Percentiles rank a stretch among this genome's conserved stretches.
These are phyloP conservation scores for Brachycybe producta DNA, from an alignment of 2,888 invertebrate species.

Conservation along the genomic window DNA sequence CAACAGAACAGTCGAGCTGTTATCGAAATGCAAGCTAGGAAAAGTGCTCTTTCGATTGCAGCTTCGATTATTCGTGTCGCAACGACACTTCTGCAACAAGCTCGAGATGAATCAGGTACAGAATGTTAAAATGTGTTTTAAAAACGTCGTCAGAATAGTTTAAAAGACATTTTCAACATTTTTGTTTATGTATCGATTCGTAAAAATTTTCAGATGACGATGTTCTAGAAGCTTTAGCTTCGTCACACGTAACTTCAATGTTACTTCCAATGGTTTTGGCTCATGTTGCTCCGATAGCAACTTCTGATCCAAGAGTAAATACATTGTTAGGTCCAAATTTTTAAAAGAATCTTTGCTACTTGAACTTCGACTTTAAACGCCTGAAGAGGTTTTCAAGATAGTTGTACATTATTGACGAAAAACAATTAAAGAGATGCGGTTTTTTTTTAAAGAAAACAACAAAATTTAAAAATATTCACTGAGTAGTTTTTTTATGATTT, in stretches of 20 bases:
- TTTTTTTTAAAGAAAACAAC: no score
- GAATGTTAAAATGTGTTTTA: background rate
- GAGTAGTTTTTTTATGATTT: no score
- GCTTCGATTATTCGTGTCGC: conserved; percentile 57
- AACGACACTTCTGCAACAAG: conserved; percentile 12
- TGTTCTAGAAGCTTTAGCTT: conserved; percentile 40
- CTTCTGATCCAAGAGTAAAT: conserved; percentile 53
- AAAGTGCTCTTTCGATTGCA: conserved; percentile 59
- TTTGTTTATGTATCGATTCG: conserved; percentile 46
- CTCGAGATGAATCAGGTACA: conserved; percentile 10
- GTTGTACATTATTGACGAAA: no score
- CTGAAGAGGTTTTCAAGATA: no score
- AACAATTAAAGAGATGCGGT: no score
- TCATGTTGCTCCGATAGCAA: conserved; percentile 65
- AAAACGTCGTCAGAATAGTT: background rate
- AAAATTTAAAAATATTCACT: no score
- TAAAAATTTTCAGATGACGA: conserved; percentile 32
- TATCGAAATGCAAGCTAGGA: conserved; percentile 49
- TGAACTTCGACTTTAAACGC: no score
- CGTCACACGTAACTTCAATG: conserved; percentile 53
- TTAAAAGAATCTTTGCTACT: no score
- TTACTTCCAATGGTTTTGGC: conserved; percentile 72
- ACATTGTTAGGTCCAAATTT: conserved; percentile 16
- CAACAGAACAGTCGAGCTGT: conserved; percentile 45
- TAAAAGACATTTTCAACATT: no score